These are phyloP conservation scores for Drosophila arawakana DNA, from an alignment of 1,140 invertebrate genomes.

Conservation along the genomic window DNA sequence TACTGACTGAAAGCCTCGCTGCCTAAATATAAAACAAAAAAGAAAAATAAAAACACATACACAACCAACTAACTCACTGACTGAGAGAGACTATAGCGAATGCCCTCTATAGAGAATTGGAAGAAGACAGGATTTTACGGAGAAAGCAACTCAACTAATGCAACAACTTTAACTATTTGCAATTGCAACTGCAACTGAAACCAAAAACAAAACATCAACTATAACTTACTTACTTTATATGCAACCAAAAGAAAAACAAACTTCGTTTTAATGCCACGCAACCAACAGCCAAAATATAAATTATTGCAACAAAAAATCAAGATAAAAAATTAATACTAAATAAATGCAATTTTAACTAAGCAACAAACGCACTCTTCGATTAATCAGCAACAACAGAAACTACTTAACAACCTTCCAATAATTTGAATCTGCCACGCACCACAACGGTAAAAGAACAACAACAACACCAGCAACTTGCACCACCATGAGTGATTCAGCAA, in stretches of 20 bases:
- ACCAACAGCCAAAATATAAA: conserved; percentile 31
- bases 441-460: conserved; percentile 9
- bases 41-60: neutral
- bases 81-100: conserved; percentile 60
- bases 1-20: conserved; percentile 81
- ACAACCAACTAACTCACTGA: conserved; percentile 79
- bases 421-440: conserved; percentile 39
- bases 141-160: conserved; percentile 57
- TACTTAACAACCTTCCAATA: conserved; percentile 52
- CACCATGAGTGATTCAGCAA: conserved; percentile 82
- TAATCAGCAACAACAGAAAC: conserved; percentile 45
- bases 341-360: conserved; percentile 32
- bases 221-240: conserved; percentile 73
- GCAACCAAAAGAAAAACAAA: conserved; percentile 19
- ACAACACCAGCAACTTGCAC: conserved; percentile 43
- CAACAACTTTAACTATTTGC: conserved; percentile 42
- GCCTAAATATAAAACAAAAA: conserved; percentile 48
- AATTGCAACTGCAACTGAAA: conserved; percentile 39
- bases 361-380: conserved; percentile 34
- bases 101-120: conserved; percentile 33
- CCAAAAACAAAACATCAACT: conserved; percentile 40
- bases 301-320: neutral
- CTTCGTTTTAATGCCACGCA: conserved; percentile 40
- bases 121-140: conserved; percentile 7
- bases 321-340: neutral